Evolutionary conservation across 2,888 invertebrate species (phyloP).

Genomic region (Stomorhina lunata): DNA sequence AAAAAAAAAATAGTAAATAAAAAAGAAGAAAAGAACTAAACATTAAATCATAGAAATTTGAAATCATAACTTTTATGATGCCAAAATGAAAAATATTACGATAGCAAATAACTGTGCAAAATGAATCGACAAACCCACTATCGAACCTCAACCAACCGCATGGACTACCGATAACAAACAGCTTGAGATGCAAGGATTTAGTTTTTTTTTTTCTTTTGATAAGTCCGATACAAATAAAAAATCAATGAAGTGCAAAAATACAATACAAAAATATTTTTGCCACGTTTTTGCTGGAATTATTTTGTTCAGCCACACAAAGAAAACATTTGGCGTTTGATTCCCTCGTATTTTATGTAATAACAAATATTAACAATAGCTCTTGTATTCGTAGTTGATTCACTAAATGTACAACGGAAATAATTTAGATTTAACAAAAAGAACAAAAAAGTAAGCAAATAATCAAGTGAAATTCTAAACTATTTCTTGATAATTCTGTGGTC

Average conservation of each 20-base stretch:
- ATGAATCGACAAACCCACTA: neutral
- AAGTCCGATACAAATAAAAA: slow-evolving; percentile 25
- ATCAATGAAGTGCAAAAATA: slow-evolving; percentile 40
- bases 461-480: slow-evolving; percentile 13
- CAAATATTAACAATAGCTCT: slow-evolving; percentile 8
- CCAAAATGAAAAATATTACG: slow-evolving; percentile 31
- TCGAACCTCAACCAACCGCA: neutral
- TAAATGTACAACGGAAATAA: slow-evolving; percentile 13
- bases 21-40: neutral
- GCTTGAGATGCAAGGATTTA: neutral
- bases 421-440: neutral
- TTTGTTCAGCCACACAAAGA: neutral
- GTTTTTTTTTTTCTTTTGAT: neutral
- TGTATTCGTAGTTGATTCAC: neutral
- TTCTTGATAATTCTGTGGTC: slow-evolving; percentile 2
- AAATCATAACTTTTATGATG: slow-evolving; percentile 38
- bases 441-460: neutral
- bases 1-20: neutral
- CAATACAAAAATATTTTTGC: neutral
- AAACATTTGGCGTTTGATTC: slow-evolving; percentile 19
- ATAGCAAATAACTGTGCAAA: neutral
- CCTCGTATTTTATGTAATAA: neutral
- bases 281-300: neutral
- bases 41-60: neutral
- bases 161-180: slow-evolving; percentile 5